Conservation (phyloP, 2,113 vertebrate genomes). For the Panthera uncia region DNA sequence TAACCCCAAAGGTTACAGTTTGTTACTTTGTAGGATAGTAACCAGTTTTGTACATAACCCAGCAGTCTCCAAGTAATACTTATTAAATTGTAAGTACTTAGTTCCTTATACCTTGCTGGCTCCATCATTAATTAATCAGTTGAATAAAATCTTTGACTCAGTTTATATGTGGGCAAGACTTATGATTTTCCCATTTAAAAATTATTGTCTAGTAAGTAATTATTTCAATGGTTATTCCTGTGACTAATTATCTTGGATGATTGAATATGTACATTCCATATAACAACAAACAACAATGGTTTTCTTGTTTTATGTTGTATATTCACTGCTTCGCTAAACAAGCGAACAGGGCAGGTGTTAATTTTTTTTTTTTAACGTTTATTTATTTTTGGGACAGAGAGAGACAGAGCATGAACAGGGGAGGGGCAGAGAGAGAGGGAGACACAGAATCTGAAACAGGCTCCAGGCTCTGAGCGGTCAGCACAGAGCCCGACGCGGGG, state of each 20-base stretch:
- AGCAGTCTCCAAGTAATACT: not conserved
- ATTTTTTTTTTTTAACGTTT: too few relatives aligned
- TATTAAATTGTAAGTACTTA: not conserved
- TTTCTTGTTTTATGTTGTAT: not conserved
- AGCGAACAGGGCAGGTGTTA: not conserved
- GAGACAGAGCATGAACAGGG: too few relatives aligned
- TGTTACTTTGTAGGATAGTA: not conserved
- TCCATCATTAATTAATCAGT: not conserved
- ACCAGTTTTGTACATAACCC: not conserved
- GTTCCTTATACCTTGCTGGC: not conserved
- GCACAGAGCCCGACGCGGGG: too few relatives aligned
- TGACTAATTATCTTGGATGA: not conserved
- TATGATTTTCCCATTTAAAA: slow-evolving; percentile 16
- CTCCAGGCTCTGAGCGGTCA: too few relatives aligned
- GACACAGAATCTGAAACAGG: too few relatives aligned
- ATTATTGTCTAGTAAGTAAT: not conserved
- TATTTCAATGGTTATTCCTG: not conserved
- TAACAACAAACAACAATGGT: not conserved
- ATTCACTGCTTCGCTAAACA: not conserved
- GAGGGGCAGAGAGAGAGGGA: too few relatives aligned
- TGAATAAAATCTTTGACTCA: not conserved
- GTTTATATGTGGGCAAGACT: not conserved
- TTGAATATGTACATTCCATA: not conserved
- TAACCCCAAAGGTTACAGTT: not conserved
- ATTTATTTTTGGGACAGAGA: too few relatives aligned